Percentiles rank a stretch among this genome's conserved stretches.
Conservation (phyloP, 1,140 invertebrate genomes). For the Leguminivora glycinivorella region DNA sequence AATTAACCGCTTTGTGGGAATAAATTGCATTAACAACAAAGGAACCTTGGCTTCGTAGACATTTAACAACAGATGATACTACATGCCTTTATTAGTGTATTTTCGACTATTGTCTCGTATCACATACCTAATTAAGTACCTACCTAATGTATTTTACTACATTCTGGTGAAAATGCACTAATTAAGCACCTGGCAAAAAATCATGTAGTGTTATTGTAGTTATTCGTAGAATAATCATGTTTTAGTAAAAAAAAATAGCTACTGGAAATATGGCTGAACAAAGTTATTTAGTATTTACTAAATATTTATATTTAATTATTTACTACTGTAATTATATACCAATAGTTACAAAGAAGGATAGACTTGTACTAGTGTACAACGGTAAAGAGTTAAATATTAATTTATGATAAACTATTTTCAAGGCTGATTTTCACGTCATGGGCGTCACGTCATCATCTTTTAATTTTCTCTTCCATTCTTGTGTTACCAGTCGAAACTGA, state of each 20-base stretch:
- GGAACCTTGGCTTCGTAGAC: constrained; percentile 54
- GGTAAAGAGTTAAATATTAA: constrained; percentile 46
- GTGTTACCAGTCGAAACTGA: background rate
- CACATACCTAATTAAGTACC: too few relatives aligned
- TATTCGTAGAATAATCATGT: too few relatives aligned
- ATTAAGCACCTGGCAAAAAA: too few relatives aligned
- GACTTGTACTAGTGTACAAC: constrained; percentile 31
- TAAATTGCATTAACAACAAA: constrained; percentile 66
- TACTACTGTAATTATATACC: background rate
- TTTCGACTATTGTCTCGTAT: background rate
- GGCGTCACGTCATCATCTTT: constrained; percentile 11
- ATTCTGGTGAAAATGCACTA: too few relatives aligned
- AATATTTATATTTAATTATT: background rate
- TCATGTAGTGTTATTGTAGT: too few relatives aligned
- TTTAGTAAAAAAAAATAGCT: background rate
- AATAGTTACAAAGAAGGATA: constrained; percentile 35
- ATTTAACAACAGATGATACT: constrained; percentile 38
- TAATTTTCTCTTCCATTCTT: background rate
- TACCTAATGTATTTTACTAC: too few relatives aligned
- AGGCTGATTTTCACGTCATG: constrained; percentile 44
- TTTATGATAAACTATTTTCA: constrained; percentile 47
- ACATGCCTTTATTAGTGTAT: background rate
- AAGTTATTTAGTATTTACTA: too few relatives aligned
- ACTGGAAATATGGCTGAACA: background rate
- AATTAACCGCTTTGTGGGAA: constrained; percentile 70